Base-by-base conservation (phyloP, 2,888 invertebrate species). In the Orthosia gracilis region DNA sequence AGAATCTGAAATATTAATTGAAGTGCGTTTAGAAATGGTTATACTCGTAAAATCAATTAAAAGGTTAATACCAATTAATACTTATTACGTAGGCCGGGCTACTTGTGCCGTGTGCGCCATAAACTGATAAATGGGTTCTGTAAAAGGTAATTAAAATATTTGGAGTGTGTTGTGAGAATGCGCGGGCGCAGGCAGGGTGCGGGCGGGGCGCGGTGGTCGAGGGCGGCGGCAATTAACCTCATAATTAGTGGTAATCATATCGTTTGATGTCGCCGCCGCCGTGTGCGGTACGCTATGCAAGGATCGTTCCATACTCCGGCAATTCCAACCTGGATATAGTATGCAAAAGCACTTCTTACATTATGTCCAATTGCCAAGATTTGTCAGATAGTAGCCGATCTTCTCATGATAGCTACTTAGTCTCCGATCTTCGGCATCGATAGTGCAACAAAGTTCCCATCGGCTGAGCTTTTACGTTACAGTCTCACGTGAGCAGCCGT, bases 91-190 rank as follows among this genome's bases (percentile, higher is more conserved):
- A 58, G 54, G 54, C 55, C 52, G 57, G 50, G 21, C 62, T 74
- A 9, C 40, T 40, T 40, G 40, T 40, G 40, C 45, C 52, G 67
- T 59, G 63, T 50, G 58, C 55, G 66, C 63, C 73, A 57, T 74
- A 63, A 70, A 58, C 74, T 80, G 74, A 80, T 78, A 69, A 79
- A 79, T 74, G 73, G 62, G 68, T 72, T 65, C 73, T 76, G 70
- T 80, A 78, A 75, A 79, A 80, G 84, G 78, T 84, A 74, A 87
- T 86, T 87, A 87, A 86, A 85, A 85, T 85, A 81, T 86, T 85
- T 83, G 59, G 70, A 65, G 58, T 50, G 62, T 26, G 68, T 74
- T 59, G 73, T 52, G 69, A 1, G 68, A 23, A 73, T 18, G 59
- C 45, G 62, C 62, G 58, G 64, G 69, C 40, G 69, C 52, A 1